These are phyloP conservation scores for Labeo rohita DNA, from an alignment of 2,113 vertebrate species.

Conservation along the genomic window DNA sequence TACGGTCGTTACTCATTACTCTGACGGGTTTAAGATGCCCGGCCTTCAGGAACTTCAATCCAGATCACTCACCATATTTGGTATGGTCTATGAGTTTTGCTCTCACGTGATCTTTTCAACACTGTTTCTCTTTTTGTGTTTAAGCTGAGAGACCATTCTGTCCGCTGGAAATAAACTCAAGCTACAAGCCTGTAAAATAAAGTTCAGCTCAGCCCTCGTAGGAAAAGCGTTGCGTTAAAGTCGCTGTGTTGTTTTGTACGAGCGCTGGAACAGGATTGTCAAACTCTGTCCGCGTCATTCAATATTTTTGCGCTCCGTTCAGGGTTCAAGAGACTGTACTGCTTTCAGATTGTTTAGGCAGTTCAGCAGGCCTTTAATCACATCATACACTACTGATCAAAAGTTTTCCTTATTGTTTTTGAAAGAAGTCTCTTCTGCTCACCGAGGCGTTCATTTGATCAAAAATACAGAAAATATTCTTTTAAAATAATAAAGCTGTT, in stretches of 20 bases:
- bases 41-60: background rate
- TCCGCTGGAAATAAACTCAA: conserved; percentile 1
- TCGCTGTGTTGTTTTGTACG: background rate
- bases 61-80: conserved; percentile 29
- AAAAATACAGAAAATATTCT: background rate
- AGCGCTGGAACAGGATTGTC: background rate
- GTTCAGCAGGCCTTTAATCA: background rate
- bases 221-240: background rate
- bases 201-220: background rate
- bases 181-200: background rate
- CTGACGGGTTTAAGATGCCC: background rate
- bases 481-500: rapidly evolving
- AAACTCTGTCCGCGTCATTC: background rate
- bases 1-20: background rate
- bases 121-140: background rate
- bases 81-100: conserved; percentile 1
- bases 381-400: background rate
- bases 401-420: background rate
- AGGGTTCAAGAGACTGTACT: background rate
- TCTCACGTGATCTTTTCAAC: conserved; percentile 16
- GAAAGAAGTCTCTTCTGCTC: background rate
- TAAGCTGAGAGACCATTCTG: conserved; percentile 1
- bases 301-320: background rate
- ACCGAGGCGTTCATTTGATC: background rate
- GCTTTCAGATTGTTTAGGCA: background rate